Evolutionary conservation across 2,113 vertebrate genomes (phyloP).

Genomic region (Aptenodytes forsteri): DNA sequence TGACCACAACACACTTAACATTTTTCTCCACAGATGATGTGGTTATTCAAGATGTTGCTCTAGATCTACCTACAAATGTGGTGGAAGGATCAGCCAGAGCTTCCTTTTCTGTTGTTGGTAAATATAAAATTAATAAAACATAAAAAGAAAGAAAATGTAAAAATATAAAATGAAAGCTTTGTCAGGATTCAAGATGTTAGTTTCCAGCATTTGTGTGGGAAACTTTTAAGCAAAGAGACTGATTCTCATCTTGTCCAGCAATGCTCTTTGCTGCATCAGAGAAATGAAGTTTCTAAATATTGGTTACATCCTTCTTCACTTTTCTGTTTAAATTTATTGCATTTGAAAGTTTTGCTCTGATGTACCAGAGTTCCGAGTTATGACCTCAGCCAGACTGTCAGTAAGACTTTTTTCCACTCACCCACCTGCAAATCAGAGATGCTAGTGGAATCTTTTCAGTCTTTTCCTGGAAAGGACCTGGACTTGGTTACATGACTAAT

Average conservation of each 20-base stretch:
- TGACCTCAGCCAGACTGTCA: neutral
- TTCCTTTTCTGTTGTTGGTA: slow-evolving; percentile 81
- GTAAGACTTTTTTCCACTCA: neutral
- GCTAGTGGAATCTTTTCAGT: neutral
- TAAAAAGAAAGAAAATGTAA: neutral
- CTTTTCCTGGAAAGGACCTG: neutral
- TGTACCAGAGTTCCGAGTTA: neutral
- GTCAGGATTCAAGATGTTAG: neutral
- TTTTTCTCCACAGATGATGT: slow-evolving; percentile 23
- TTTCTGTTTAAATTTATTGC: neutral
- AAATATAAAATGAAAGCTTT: neutral
- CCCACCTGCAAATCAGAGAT: neutral
- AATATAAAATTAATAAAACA: neutral
- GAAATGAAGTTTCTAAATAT: neutral
- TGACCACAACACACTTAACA: neutral
- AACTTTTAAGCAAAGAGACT: neutral
- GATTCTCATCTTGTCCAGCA: neutral
- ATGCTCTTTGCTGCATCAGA: neutral
- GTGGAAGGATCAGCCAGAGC: slow-evolving; percentile 79
- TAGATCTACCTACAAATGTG: slow-evolving; percentile 73
- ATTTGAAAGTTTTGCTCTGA: neutral
- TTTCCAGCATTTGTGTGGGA: neutral
- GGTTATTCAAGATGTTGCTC: slow-evolving; percentile 12
- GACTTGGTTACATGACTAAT: neutral
- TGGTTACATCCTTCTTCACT: neutral